Conservation (phyloP, 2,888 invertebrate species). For the Rhyacophila evoluta region DNA sequence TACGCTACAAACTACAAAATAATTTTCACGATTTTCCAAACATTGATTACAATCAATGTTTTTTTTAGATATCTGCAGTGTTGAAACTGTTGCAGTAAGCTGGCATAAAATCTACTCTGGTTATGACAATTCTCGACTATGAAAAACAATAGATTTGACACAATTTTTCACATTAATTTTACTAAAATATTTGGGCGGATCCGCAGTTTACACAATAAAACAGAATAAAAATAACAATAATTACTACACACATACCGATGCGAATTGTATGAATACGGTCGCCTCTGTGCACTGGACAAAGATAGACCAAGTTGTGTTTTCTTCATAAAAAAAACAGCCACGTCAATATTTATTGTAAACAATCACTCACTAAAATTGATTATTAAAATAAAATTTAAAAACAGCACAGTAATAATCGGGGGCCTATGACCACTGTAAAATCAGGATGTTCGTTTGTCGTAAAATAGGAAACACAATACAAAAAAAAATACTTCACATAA, state of each 20-base stretch:
- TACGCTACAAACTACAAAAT: no score
- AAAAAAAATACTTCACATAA: background rate
- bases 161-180: no score
- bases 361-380: background rate
- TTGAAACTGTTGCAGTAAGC: no score
- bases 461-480: background rate
- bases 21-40: no score
- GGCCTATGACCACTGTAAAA: background rate
- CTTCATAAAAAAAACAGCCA: background rate
- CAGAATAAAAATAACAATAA: constrained; percentile 10
- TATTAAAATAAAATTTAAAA: background rate
- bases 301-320: background rate
- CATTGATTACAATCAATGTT: no score
- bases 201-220: background rate
- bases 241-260: constrained; percentile 7
- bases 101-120: no score
- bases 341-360: background rate
- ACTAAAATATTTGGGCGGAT: background rate
- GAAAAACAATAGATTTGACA: no score
- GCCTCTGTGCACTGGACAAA: background rate
- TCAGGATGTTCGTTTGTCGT: background rate
- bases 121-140: no score
- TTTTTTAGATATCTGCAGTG: no score
- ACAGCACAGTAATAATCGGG: background rate
- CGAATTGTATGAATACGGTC: background rate